Conservation (phyloP, 2,797 vertebrate species). For the Phaenicophaeus curvirostris region DNA sequence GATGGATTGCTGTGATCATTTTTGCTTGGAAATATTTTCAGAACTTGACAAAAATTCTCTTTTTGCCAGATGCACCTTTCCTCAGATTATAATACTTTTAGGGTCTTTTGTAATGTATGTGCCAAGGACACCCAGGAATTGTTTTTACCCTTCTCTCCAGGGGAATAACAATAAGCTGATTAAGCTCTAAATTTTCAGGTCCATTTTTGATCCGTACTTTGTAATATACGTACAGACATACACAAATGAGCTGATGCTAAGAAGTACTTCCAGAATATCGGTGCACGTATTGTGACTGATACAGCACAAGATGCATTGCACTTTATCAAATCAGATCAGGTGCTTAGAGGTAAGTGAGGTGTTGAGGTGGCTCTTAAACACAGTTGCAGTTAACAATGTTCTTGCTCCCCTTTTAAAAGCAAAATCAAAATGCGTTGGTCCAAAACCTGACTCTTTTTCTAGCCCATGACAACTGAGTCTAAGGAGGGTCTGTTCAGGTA, state of each 20-base stretch:
- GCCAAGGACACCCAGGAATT: background rate
- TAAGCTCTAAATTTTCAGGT: background rate
- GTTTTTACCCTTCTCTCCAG: background rate
- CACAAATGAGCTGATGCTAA: background rate
- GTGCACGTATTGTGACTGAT: rapidly evolving
- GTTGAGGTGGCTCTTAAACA: background rate
- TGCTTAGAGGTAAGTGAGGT: background rate
- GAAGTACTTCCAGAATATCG: background rate
- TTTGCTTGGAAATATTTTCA: background rate
- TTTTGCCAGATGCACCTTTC: background rate
- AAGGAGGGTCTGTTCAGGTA: background rate
- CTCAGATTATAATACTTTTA: background rate
- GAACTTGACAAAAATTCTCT: background rate
- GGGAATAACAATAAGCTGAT: background rate
- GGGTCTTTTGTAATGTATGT: background rate
- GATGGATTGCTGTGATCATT: background rate
- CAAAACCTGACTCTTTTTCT: background rate
- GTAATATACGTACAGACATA: background rate
- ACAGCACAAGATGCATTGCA: background rate
- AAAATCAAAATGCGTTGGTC: background rate
- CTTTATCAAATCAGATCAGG: background rate
- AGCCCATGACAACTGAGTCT: background rate
- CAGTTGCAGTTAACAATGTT: background rate
- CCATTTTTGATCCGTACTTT: background rate
- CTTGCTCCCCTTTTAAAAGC: background rate